Percentiles rank a stretch among this genome's conserved stretches.
Evolutionary conservation across 1,140 invertebrate genomes (phyloP).

Genomic region (Rhagoletis pomonella): DNA sequence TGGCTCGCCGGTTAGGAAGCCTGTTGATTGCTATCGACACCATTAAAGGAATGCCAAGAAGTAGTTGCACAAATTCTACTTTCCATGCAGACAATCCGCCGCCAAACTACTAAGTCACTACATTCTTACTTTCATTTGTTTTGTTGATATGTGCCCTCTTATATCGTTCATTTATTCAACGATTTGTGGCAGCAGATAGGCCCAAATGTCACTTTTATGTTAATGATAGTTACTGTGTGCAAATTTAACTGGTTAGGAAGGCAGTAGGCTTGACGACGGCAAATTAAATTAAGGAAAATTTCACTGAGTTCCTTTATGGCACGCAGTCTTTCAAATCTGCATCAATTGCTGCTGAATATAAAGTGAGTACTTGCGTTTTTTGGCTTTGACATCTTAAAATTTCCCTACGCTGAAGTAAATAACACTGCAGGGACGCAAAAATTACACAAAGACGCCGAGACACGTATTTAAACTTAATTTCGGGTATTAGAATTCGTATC

Average conservation of each 20-base stretch:
- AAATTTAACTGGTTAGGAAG: not conserved
- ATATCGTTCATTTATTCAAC: constrained; percentile 44
- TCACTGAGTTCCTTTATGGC: not conserved
- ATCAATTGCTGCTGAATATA: not conserved
- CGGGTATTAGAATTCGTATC: too few species aligned
- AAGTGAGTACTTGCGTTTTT: not conserved
- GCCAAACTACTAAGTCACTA: not conserved
- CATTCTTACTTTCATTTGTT: not conserved
- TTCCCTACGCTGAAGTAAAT: too few species aligned
- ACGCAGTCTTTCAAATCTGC: not conserved
- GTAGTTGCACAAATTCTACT: not conserved
- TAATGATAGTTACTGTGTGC: not conserved
- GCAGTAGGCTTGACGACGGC: not conserved
- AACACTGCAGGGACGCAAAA: too few species aligned
- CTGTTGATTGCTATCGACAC: constrained; percentile 40
- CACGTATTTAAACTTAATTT: too few species aligned
- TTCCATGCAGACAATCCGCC: not conserved
- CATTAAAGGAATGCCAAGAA: not conserved
- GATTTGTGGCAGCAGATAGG: constrained; percentile 24
- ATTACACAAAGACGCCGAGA: too few species aligned
- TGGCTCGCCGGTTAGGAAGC: not conserved
- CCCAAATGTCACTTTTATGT: constrained; percentile 30
- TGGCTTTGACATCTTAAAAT: too few species aligned
- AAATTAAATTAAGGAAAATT: constrained; percentile 36
- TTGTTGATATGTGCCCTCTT: not conserved